Evolutionary conservation across 1,140 invertebrate genomes (phyloP).

Genomic region (Acromyrmex heyeri): DNA sequence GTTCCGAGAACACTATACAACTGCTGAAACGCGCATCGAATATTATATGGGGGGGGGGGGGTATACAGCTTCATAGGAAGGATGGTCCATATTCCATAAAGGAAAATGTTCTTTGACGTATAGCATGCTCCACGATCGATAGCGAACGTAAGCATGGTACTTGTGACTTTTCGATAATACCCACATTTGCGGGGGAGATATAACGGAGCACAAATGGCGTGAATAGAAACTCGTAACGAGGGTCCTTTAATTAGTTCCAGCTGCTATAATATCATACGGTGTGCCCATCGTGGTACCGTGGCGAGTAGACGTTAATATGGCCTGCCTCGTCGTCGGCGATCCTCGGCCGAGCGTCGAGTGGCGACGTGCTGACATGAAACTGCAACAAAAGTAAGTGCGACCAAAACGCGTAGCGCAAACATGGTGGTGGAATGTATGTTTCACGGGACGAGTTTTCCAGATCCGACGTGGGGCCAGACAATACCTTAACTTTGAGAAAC

Average conservation of each 20-base stretch:
- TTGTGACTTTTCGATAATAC: constrained; percentile 21
- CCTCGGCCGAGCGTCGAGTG: constrained; percentile 87
- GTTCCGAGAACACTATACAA: background rate
- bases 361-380: constrained; percentile 84
- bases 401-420: background rate
- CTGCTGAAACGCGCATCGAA: background rate
- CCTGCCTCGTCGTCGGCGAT: constrained; percentile 88
- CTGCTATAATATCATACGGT: constrained; percentile 89
- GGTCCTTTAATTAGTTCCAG: constrained; percentile 86
- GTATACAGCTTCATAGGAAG: background rate
- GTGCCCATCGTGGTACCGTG: constrained; percentile 86
- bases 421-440: background rate
- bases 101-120: constrained; percentile 21
- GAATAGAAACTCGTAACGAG: constrained; percentile 52
- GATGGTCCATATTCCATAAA: background rate
- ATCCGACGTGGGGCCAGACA: constrained; percentile 87
- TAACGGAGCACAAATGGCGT: constrained; percentile 7
- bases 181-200: background rate
- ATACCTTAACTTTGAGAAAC: constrained; percentile 88
- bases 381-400: constrained; percentile 82
- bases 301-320: constrained; percentile 87
- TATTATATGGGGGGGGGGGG: too few species aligned
- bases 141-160: background rate
- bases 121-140: constrained; percentile 2
- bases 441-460: constrained; percentile 71